Conservation (phyloP, 2,888 invertebrate genomes). For the Melinopterus prodromus region DNA sequence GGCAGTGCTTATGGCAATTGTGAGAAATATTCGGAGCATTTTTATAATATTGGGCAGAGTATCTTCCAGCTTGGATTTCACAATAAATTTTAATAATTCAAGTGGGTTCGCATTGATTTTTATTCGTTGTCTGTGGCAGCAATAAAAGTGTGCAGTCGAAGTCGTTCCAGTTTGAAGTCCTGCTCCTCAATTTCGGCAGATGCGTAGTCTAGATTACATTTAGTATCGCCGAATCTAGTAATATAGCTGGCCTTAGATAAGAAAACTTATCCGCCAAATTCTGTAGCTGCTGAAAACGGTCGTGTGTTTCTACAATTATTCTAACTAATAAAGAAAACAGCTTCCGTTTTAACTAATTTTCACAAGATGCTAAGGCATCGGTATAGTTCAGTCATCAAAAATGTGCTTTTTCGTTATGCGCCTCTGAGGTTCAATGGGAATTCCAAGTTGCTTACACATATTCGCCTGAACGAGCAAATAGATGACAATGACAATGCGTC, state of each 20-base stretch:
- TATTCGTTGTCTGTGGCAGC: slow-evolving; percentile 32
- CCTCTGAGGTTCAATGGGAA: no score
- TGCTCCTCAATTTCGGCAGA: slow-evolving; percentile 25
- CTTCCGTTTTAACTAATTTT: no score
- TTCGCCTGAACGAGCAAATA: no score
- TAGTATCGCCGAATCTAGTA: slow-evolving; percentile 21
- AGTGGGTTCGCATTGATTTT: slow-evolving; percentile 20
- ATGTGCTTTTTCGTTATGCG: no score
- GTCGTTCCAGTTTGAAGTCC: slow-evolving; percentile 24
- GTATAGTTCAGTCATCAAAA: no score
- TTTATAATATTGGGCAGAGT: not conserved
- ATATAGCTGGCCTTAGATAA: not conserved
- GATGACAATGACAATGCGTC: no score
- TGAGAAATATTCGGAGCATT: not conserved
- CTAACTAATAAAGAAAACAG: no score
- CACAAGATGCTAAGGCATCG: no score
- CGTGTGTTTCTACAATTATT: no score
- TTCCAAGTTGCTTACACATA: no score
- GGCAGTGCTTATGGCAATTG: not conserved
- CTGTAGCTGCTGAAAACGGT: no score
- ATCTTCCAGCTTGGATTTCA: not conserved
- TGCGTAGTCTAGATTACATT: slow-evolving; percentile 30
- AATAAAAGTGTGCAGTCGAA: slow-evolving; percentile 23
- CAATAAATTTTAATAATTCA: not conserved
- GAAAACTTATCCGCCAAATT: no score